These are phyloP conservation scores for Antheraea mylitta DNA, from an alignment of 1,140 invertebrate genomes.

Conservation along the genomic window DNA sequence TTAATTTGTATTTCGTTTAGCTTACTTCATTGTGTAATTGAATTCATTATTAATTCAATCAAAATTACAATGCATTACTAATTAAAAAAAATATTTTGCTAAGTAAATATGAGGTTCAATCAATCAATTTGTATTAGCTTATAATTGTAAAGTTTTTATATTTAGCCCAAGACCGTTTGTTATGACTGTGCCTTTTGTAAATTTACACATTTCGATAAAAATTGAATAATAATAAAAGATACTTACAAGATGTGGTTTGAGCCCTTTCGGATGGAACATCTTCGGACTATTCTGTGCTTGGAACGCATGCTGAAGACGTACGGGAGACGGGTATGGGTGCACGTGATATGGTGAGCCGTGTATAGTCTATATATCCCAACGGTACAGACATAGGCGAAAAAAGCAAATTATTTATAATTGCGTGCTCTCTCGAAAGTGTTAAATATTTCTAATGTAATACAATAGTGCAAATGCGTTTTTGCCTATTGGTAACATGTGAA, in stretches of 20 bases:
- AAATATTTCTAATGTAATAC: neutral
- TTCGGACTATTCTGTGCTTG: constrained; percentile 67
- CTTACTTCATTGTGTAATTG: no score
- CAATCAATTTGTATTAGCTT: no score
- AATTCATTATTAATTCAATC: no score
- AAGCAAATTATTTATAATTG: constrained; percentile 62
- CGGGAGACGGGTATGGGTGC: constrained; percentile 73
- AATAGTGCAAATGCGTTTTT: neutral
- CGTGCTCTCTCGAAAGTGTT: constrained; percentile 13
- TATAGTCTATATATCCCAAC: constrained; percentile 54
- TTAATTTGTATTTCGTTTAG: no score
- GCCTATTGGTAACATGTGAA: no score
- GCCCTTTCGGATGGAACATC: constrained; percentile 74
- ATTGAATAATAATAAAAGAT: constrained; percentile 18
- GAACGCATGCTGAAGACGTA: constrained; percentile 75
- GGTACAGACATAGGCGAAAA: constrained; percentile 71
- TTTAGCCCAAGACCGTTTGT: no score
- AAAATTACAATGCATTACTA: no score
- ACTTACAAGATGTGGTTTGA: constrained; percentile 74
- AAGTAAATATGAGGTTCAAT: no score
- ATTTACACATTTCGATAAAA: no score
- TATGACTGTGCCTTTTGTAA: no score
- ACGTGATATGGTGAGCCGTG: constrained; percentile 76
- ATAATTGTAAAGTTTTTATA: no score
- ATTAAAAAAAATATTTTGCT: no score